phyloP scores from a whole-genome alignment of 23 tunicate genomes.

The Halocynthia aurantium region DNA sequence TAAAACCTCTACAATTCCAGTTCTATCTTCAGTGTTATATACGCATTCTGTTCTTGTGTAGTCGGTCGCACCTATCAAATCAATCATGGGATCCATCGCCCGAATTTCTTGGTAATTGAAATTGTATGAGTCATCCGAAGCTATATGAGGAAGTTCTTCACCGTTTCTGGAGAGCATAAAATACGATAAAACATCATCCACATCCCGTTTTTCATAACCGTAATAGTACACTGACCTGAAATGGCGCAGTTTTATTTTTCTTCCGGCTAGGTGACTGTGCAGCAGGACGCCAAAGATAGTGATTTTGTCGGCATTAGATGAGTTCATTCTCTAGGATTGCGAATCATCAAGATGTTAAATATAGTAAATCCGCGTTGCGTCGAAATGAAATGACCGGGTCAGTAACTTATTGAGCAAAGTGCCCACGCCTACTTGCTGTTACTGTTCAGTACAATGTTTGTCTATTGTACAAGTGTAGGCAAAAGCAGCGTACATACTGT shows the following conservation, averaged over 20 bases:
- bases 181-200: not conserved
- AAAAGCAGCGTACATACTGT: no score
- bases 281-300: conserved; percentile 31
- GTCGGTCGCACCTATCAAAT: conserved; percentile 13
- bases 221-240: conserved; percentile 20
- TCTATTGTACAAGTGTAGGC: no score
- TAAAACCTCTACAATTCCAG: conserved; percentile 8
- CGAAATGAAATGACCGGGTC: no score
- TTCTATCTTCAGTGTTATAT: conserved; percentile 21
- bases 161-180: conserved; percentile 12
- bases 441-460: no score
- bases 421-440: no score
- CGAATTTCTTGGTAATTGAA: conserved; percentile 42
- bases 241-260: conserved; percentile 26
- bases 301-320: not conserved
- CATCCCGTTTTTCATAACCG: not conserved
- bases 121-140: conserved; percentile 21
- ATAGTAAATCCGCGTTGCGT: not conserved
- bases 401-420: no score
- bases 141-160: conserved; percentile 15
- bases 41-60: conserved; percentile 20
- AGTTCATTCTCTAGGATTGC: conserved; percentile 12
- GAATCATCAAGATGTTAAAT: not conserved
- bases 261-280: conserved; percentile 46
- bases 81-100: conserved; percentile 2